A percentile compares a stretch with the other conserved stretches of the same genome.
Conservation (phyloP, 1,140 invertebrate species). For the Trissolcus basalis region DNA sequence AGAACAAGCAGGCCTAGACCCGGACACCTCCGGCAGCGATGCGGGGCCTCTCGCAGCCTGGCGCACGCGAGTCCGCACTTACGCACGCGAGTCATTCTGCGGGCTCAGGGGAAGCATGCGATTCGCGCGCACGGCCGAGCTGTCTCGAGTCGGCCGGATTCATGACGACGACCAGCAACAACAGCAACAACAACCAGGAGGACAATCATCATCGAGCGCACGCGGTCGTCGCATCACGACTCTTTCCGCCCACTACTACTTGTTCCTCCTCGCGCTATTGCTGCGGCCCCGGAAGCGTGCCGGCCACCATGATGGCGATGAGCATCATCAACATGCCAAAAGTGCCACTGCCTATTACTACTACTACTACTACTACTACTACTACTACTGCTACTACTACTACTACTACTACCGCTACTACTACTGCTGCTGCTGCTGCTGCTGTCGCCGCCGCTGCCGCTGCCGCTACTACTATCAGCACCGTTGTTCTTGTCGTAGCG, state of each 20-base stretch:
- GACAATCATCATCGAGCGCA: slow-evolving; percentile 26
- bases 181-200: slow-evolving; percentile 32
- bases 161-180: slow-evolving; percentile 46
- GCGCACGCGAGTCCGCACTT: slow-evolving; percentile 56
- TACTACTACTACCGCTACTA: too few species aligned
- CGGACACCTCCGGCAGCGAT: slow-evolving; percentile 69
- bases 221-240: slow-evolving; percentile 8
- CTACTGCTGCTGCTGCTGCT: too few species aligned
- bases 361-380: slow-evolving; percentile 1
- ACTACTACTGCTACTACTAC: too few species aligned
- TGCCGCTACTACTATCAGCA: slow-evolving; percentile 6
- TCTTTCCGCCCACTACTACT: slow-evolving; percentile 13
- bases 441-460: too few species aligned
- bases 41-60: slow-evolving; percentile 65
- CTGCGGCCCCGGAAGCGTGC: slow-evolving; percentile 59
- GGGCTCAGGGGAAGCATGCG: slow-evolving; percentile 28
- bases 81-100: slow-evolving; percentile 20
- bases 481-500: slow-evolving; percentile 15
- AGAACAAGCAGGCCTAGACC: slow-evolving; percentile 35
- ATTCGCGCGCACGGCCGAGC: slow-evolving; percentile 12
- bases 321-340: slow-evolving; percentile 41
- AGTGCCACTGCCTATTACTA: slow-evolving; percentile 52
- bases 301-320: slow-evolving; percentile 63
- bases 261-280: slow-evolving; percentile 28
- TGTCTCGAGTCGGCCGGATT: slow-evolving; percentile 1